phyloP scores from a whole-genome alignment of 2,113 vertebrate species.

The Protomyctophum bolini region DNA sequence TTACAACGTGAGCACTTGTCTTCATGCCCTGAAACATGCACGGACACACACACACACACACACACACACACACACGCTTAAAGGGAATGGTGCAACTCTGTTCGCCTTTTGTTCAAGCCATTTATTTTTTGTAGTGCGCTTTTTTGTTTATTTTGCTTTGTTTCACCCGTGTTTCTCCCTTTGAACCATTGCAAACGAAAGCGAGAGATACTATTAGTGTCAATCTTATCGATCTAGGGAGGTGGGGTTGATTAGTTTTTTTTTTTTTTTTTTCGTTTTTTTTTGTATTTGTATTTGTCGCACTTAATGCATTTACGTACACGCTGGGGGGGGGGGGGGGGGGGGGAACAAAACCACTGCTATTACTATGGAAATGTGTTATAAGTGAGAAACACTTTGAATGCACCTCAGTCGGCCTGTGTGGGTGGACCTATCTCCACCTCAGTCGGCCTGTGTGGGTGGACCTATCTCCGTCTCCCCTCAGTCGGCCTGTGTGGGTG shows the following conservation, averaged over 20 bases:
- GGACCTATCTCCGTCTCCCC: no score
- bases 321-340: no score
- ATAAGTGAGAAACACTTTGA: conserved; percentile 56
- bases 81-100: conserved; percentile 76
- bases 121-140: conserved; percentile 69
- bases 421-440: no score
- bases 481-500: no score
- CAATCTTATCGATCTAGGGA: conserved; percentile 40
- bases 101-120: conserved; percentile 75
- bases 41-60: background rate
- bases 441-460: no score
- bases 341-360: conserved; percentile 71
- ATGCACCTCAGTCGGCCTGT: conserved; percentile 58
- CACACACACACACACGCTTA: conserved; percentile 56
- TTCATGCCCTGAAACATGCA: no score
- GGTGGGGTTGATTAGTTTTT: no score
- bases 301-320: no score
- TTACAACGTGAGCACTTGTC: no score
- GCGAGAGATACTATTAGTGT: conserved; percentile 62
- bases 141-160: conserved; percentile 43
- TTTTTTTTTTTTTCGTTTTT: no score
- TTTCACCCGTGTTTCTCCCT: no score
- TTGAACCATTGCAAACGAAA: conserved; percentile 71
- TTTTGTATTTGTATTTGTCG: no score
- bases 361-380: conserved; percentile 66